Conservation (phyloP, 37 sponge, comb jelly and placozoan species). For the Ianthella basta region DNA sequence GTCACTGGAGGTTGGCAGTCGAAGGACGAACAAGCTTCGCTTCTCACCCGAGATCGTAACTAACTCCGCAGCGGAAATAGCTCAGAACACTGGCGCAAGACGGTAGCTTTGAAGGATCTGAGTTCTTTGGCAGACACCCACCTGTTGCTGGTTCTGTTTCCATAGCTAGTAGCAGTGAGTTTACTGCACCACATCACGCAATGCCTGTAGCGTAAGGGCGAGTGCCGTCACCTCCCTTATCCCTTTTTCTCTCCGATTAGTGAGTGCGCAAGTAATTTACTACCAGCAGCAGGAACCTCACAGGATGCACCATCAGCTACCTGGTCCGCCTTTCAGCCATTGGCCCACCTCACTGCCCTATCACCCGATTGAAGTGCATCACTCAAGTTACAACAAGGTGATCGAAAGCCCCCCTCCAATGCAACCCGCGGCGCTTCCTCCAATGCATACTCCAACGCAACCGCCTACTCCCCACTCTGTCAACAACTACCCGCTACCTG, state of each 20-base stretch:
- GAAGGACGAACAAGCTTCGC: neutral
- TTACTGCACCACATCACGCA: neutral
- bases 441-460: neutral
- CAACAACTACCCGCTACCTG: slow-evolving; percentile 15
- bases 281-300: too few species aligned
- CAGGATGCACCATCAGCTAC: too few species aligned
- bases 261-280: too few species aligned
- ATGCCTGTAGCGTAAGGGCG: too few species aligned
- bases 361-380: too few species aligned
- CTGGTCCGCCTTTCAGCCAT: too few species aligned
- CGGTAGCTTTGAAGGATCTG: neutral
- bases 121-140: slow-evolving; percentile 2
- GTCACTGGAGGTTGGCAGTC: neutral
- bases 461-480: slow-evolving; percentile 11
- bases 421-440: neutral
- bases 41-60: too few species aligned
- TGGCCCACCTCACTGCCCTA: too few species aligned
- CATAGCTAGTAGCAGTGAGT: slow-evolving; percentile 19
- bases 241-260: too few species aligned
- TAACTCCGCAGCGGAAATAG: neutral
- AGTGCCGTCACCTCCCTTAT: too few species aligned
- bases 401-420: neutral
- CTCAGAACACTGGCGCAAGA: neutral
- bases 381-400: too few species aligned
- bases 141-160: slow-evolving; percentile 7